Evolutionary conservation across 2,113 vertebrate species (phyloP), one percentile per base, ranked within the genome.

Genomic region (Haemorhous mexicanus): DNA sequence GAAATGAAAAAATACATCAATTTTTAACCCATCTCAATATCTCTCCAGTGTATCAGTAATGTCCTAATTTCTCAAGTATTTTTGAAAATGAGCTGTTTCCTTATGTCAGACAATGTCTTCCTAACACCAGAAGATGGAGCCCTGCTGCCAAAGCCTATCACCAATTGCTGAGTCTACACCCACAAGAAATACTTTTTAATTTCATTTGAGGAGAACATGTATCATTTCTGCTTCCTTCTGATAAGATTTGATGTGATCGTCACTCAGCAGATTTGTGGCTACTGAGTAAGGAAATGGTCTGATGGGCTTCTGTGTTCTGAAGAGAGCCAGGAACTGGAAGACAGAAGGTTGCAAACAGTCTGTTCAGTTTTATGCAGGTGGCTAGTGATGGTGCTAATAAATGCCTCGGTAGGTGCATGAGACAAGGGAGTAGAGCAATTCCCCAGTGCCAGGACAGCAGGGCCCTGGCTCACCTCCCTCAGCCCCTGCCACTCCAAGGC

Each of bases 61-160:
- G 2, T 62, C 28, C 23, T 72, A 2, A 41, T 70, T 79, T 76
- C 63, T 28, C 41, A 63, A 27, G 7, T 56, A 27, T 28, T 77
- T 74, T 80, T 84, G 64, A 55, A 93, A 79, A 80, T 2, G 1
- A 80, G 8, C 20, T 0, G 5, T 91, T 85, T 79, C 20, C 26
- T 66, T 41, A 17, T 15, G 24, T 46, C 2, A 1, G 49, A 39
- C 78, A 87, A 0, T 87, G 44, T 63, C 77, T 83, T 41, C 43
- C 32, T 43, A 50, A 70, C 62, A 66, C 96, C 96, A 95, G 90
- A 63, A 97, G 96, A 80, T 95, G 96, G 95, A 96, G 96, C 95
- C 52, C 87, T 95, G 52, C 59, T 77, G 67, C 84, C 50, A 50
- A 83, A 85, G 50, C 82, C 58, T 53, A 7, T 21, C 12, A 3